These are phyloP conservation scores for Osmerus eperlanus DNA, from an alignment of 2,113 vertebrate genomes.

Conservation along the genomic window DNA sequence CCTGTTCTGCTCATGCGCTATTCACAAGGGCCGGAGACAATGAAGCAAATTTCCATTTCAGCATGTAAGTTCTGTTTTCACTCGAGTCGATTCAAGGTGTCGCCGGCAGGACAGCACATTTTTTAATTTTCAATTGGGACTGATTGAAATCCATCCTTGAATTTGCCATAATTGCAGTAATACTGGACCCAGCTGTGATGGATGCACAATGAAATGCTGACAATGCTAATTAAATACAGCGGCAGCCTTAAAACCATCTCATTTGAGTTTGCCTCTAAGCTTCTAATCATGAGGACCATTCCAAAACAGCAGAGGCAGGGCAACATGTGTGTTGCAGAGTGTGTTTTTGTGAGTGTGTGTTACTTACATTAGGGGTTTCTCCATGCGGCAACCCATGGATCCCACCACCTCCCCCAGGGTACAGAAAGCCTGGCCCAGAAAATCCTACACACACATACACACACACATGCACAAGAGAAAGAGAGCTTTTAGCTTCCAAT, in stretches of 20 bases:
- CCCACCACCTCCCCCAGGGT: constrained; percentile 94
- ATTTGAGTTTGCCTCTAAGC: background rate
- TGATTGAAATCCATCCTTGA: background rate
- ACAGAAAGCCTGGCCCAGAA: constrained; percentile 94
- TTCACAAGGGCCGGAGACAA: no score
- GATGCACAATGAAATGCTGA: background rate
- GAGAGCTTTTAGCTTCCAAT: background rate
- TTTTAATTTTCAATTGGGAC: no score
- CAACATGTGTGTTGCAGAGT: background rate
- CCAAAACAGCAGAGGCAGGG: background rate
- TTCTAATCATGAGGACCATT: background rate
- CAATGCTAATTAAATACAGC: background rate
- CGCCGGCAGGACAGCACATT: no score
- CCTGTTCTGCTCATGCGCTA: no score
- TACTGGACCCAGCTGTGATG: background rate
- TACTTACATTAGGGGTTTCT: constrained; percentile 90
- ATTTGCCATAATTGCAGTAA: background rate
- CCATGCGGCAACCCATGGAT: constrained; percentile 88
- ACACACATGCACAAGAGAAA: constrained; percentile 7
- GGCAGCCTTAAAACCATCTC: background rate
- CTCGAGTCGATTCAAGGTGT: no score
- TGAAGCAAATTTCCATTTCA: no score
- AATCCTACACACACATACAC: constrained; percentile 79
- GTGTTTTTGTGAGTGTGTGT: constrained; percentile 17
- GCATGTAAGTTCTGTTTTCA: no score